phyloP scores from a whole-genome alignment of 2,113 vertebrate genomes.

The Vireo altiloquus region DNA sequence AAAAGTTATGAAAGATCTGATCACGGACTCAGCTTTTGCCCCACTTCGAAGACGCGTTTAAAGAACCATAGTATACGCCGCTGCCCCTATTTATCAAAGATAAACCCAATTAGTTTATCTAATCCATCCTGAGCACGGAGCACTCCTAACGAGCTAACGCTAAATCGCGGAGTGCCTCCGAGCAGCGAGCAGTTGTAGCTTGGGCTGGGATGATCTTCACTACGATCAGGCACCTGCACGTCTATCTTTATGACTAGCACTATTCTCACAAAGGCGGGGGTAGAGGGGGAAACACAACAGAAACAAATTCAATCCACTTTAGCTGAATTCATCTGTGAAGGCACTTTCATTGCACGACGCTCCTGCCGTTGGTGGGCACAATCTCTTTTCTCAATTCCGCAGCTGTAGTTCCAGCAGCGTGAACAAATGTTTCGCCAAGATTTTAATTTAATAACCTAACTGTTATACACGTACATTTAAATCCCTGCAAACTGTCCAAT shows the following conservation, averaged over 20 bases:
- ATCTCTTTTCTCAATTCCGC: background rate
- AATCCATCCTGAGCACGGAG: background rate
- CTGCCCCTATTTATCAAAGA: background rate
- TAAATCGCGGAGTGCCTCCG: background rate
- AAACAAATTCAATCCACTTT: background rate
- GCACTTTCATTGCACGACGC: background rate
- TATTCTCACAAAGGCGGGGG: background rate
- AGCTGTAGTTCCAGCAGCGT: background rate
- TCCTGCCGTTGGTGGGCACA: background rate
- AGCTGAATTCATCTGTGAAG: background rate
- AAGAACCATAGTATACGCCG: background rate
- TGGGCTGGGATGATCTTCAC: background rate
- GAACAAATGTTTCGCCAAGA: background rate
- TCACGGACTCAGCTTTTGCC: background rate
- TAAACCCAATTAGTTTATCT: background rate
- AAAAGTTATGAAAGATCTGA: background rate
- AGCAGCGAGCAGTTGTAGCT: background rate
- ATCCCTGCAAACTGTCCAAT: background rate
- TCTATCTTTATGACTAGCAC: background rate
- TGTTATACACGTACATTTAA: background rate
- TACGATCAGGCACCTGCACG: background rate
- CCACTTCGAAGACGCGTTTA: background rate
- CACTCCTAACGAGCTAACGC: background rate
- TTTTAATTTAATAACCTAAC: background rate
- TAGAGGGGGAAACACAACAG: background rate